These are phyloP conservation scores for Macrosoma leucophasiata DNA, from an alignment of 2,888 invertebrate genomes.

Conservation along the genomic window DNA sequence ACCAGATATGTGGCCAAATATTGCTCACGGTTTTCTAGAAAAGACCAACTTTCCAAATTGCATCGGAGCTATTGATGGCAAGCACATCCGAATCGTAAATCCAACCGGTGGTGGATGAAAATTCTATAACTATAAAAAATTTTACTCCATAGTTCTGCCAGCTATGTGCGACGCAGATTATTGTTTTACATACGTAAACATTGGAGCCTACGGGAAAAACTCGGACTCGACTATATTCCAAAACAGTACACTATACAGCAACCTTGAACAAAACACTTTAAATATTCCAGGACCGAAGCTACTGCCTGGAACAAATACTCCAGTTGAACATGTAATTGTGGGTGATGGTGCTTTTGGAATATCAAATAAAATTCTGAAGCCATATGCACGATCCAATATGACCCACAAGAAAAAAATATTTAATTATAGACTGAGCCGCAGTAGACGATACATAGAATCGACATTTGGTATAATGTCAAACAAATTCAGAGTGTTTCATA, in stretches of 20 bases:
- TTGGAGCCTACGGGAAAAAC: conserved; percentile 31
- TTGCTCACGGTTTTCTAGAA: conserved; percentile 17
- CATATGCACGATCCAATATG: conserved; percentile 9
- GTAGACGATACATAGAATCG: conserved; percentile 18
- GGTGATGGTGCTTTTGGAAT: conserved; percentile 34
- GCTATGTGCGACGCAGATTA: conserved; percentile 33
- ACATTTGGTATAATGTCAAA: conserved; percentile 31
- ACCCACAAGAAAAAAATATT: conserved; percentile 10
- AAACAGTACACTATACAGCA: conserved; percentile 23
- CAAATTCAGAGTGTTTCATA: conserved; percentile 33
- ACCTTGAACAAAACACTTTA: conserved; percentile 25
- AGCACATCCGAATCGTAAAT: conserved; percentile 24
- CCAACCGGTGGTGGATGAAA: conserved; percentile 19
- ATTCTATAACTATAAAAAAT: conserved; percentile 30
- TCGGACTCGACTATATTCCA: conserved; percentile 28
- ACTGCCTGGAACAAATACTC: conserved; percentile 28
- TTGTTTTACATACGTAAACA: conserved; percentile 30
- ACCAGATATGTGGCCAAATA: conserved; percentile 21
- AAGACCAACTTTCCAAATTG: conserved; percentile 16
- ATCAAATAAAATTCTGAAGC: conserved; percentile 22
- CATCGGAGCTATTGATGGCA: too few relatives aligned
- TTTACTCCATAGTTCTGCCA: conserved; percentile 31
- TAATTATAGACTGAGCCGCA: conserved; percentile 7
- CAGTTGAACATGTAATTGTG: conserved; percentile 28
- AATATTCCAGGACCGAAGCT: conserved; percentile 25